A percentile compares a stretch with the other conserved stretches of the same genome.
Conservation (phyloP, 2,797 vertebrate species). For the Synanceia verrucosa region DNA sequence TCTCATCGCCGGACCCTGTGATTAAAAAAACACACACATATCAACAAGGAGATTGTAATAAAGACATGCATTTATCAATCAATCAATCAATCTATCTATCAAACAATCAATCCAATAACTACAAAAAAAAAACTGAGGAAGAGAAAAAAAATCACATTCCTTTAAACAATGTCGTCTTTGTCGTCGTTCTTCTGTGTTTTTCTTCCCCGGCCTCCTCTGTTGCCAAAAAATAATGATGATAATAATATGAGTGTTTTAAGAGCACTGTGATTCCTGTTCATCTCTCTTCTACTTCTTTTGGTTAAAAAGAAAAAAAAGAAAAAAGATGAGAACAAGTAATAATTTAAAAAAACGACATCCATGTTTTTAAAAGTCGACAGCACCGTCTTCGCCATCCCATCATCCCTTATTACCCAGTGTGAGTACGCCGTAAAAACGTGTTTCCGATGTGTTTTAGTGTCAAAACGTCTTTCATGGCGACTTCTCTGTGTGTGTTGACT, state of each 20-base stretch:
- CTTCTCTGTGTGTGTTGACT: slow-evolving; percentile 99
- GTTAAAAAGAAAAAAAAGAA: slow-evolving; percentile 56
- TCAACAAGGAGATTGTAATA: slow-evolving; percentile 93
- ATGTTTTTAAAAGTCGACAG: slow-evolving; percentile 85
- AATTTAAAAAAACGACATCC: slow-evolving; percentile 79
- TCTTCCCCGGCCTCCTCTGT: slow-evolving; percentile 84
- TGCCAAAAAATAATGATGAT: slow-evolving; percentile 91
- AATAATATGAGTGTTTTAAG: slow-evolving; percentile 89
- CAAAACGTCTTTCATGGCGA: slow-evolving; percentile 93
- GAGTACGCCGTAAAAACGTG: slow-evolving; percentile 94
- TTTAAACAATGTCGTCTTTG: slow-evolving; percentile 68
- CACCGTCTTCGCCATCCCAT: slow-evolving; percentile 85
- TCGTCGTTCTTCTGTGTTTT: slow-evolving; percentile 47
- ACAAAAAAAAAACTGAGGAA: slow-evolving; percentile 83
- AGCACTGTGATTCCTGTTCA: slow-evolving; percentile 87
- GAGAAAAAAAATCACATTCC: slow-evolving; percentile 85
- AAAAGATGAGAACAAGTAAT: slow-evolving; percentile 69
- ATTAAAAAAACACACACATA: slow-evolving; percentile 73
- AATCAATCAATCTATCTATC: slow-evolving; percentile 83
- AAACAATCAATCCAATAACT: slow-evolving; percentile 82
- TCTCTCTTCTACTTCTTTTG: slow-evolving; percentile 64
- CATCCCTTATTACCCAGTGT: slow-evolving; percentile 96
- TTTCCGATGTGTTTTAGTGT: slow-evolving; percentile 98
- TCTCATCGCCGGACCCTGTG: slow-evolving; percentile 83
- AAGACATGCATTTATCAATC: slow-evolving; percentile 88